Evolutionary conservation across 2,888 invertebrate genomes (phyloP).

Genomic region (Nephrotoma flavescens): DNA sequence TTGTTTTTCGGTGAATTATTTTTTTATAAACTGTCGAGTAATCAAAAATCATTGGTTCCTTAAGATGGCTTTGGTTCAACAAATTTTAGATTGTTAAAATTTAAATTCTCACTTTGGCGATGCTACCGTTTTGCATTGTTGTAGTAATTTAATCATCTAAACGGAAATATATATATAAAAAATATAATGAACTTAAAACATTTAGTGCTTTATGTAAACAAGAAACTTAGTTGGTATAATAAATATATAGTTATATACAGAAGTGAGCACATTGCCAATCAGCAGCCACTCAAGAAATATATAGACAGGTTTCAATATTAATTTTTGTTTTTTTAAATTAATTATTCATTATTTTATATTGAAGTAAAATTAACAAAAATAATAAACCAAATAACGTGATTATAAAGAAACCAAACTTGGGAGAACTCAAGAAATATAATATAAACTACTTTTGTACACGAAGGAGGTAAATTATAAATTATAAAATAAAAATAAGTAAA

Average conservation of each 20-base stretch:
- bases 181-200: not conserved
- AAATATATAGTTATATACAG: not conserved
- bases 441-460: not conserved
- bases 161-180: not conserved
- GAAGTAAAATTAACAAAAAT: not conserved
- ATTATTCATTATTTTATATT: not conserved
- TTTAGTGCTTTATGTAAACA: not conserved
- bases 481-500: not conserved
- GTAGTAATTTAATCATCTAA: not conserved
- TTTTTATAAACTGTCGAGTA: no score
- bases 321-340: not conserved
- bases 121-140: not conserved
- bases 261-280: conserved; percentile 19
- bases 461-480: not conserved
- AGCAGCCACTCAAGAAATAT: conserved; percentile 23
- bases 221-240: not conserved
- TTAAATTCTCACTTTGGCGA: no score
- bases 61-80: no score
- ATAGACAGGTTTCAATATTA: conserved; percentile 6
- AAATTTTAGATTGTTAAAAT: no score
- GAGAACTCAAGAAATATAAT: not conserved
- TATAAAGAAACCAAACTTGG: not conserved
- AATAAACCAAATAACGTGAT: not conserved
- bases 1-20: no score
- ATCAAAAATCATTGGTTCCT: no score